Percentiles rank a stretch among this genome's conserved stretches.
These are phyloP conservation scores for Gnathonemus echidnorhynchus DNA, from an alignment of 2,113 vertebrate genomes.

Conservation along the genomic window DNA sequence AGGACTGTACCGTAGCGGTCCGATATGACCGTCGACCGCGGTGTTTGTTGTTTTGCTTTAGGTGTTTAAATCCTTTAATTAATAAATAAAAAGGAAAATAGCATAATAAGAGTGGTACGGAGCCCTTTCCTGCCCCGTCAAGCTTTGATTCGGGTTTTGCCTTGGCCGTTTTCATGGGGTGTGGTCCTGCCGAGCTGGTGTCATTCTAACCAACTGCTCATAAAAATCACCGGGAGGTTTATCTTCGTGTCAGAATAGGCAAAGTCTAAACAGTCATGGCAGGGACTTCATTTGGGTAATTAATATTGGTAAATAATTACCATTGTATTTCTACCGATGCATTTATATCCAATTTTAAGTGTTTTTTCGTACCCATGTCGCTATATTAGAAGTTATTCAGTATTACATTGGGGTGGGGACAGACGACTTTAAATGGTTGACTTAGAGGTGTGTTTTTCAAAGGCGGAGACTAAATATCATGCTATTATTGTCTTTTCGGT, in stretches of 20 bases:
- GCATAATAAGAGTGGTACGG: neutral
- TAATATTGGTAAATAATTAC: neutral
- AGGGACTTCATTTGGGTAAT: neutral
- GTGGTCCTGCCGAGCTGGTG: slow-evolving; percentile 20
- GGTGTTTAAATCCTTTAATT: neutral
- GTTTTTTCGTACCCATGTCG: neutral
- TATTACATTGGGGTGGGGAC: neutral
- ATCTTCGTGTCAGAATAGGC: neutral
- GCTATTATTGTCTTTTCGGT: neutral
- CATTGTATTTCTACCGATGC: neutral
- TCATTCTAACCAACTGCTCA: neutral
- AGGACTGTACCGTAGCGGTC: neutral
- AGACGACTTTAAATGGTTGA: neutral
- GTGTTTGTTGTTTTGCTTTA: neutral
- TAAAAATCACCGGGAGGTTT: neutral
- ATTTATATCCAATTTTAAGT: neutral
- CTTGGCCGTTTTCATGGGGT: slow-evolving; percentile 13
- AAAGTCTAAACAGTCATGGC: neutral
- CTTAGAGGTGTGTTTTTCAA: neutral
- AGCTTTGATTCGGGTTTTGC: neutral
- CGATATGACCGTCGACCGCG: neutral
- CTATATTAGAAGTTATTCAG: neutral
- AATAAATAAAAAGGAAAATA: neutral
- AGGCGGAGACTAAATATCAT: neutral
- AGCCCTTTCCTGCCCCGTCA: neutral